Evolutionary conservation across 1,140 invertebrate genomes (phyloP), one percentile per base, ranked within the genome.

Genomic region (Sweltsa coloradensis): DNA sequence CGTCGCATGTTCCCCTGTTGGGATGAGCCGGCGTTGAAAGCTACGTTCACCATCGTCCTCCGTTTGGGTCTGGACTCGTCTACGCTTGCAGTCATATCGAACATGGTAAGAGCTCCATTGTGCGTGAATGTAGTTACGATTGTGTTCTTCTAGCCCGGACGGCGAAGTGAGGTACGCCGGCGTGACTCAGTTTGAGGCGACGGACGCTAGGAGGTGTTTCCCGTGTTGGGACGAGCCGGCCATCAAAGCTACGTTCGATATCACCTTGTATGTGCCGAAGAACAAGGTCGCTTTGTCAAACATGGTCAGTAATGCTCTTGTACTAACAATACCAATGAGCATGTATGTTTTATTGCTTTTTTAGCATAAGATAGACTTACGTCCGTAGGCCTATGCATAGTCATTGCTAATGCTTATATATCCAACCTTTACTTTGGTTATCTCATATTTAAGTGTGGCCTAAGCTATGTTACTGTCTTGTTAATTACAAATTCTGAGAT

Each of bases 151-250:
- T 51, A 54, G 76, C 49, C 65, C 73, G 22, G 64, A 70, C 27
- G 89, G 87, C 9, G 81, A 85, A 53, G 83, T 88, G 57, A 73
- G 79, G 37, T 89, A 85, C 64, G 82, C 81, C 29, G 89, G 85
- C 13, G 87, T 91, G 34, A 97, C 93, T 31, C 93, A 97, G 64
- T 95, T 94, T 65, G 83, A 94, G 70, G 73, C 92, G 0, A 93
- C 89, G 21, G 89, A 95, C 76, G 93, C 92, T 14, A 72, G 93
- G 44, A 70, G 87, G 53, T 92, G 90, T 60, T 97, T 98, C 60
- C 93, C 94, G 6, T 97, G 93, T 65, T 97, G 91, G 91, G 94
- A 97, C 68, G 94, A 97, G 63, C 94, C 94, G 27, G 86, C 89
- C 9, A 74, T 91, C 6, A 98, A 97, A 67, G 86, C 92, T 4